Base-by-base conservation (phyloP, 2,888 invertebrate genomes). In the Thyatira batis region DNA sequence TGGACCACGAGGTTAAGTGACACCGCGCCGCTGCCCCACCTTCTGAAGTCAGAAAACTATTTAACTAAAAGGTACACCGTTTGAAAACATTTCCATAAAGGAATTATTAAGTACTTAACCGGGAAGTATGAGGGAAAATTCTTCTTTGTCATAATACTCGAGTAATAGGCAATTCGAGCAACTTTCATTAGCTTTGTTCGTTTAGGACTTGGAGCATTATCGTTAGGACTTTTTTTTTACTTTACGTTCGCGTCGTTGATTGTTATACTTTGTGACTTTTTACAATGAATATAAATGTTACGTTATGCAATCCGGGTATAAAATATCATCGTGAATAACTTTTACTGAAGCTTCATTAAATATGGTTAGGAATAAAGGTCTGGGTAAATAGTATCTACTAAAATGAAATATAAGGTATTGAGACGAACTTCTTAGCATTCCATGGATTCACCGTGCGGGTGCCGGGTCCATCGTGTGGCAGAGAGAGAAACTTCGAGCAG, bases 31-130 rank as follows among this genome's bases (percentile, higher is more conserved):
- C 49, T 6, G 17, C 50, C 54, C 49, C 57, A 57, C 63, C 57
- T 57, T 60, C 64, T 50, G 45, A 72, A 73, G 65, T 76, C 56
- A 63, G 61, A 63, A 79, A 84, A 84, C 85, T 84, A 82, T 83
- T 82, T 83, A 82, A 80, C 81, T 84, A 78, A 83, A 83, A 82
- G 82, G 81, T 74, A 82, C 73, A 76, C 69, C 71, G 78, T 77
- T 81, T 74, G 76, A 80, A 83, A 85, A 84, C 78, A 78, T 82
- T 80, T 74, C 71, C 76, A 76, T 72, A 62, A 65, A 76, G 74
- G 72, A 81, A 82, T 76, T 84, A 82, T 80, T 74, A 80, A 82
- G 69, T 76, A 74, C 71, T 80, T 69, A 69, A 68, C 62, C 69
- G 55, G 48, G 55, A 62, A 74, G 65, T 73, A 73, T 67, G 63